Conservation (phyloP, 2,888 invertebrate species). For the Cosmia pyralina region DNA sequence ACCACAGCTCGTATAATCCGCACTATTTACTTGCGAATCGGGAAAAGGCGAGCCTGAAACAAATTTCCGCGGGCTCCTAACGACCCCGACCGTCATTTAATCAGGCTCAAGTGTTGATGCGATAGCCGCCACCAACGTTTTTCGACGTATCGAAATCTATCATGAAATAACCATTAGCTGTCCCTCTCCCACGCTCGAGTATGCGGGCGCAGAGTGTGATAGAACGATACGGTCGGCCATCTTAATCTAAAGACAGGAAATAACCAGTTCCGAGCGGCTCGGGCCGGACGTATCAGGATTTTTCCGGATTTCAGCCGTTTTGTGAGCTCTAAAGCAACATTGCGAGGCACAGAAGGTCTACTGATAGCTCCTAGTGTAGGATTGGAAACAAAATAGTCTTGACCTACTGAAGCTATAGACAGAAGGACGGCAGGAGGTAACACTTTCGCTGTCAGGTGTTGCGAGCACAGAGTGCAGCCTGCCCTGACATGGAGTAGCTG, state of each 20-base stretch:
- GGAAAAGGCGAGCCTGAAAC: slow-evolving; percentile 76
- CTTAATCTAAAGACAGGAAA: slow-evolving; percentile 80
- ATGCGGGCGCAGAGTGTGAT: slow-evolving; percentile 53
- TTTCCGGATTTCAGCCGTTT: slow-evolving; percentile 78
- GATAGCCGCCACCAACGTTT: slow-evolving; percentile 73
- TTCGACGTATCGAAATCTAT: slow-evolving; percentile 78
- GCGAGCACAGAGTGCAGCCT: too few relatives aligned
- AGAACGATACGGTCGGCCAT: slow-evolving; percentile 67
- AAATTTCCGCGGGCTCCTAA: slow-evolving; percentile 77
- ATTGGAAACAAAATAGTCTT: too few relatives aligned
- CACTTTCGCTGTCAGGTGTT: too few relatives aligned
- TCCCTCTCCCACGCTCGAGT: slow-evolving; percentile 62
- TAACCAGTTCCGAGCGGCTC: slow-evolving; percentile 79
- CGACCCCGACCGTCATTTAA: slow-evolving; percentile 83
- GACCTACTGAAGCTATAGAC: too few relatives aligned
- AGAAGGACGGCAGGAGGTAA: too few relatives aligned
- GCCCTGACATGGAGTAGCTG: too few relatives aligned
- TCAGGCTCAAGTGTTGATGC: slow-evolving; percentile 85
- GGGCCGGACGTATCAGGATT: slow-evolving; percentile 79
- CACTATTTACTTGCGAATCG: slow-evolving; percentile 72
- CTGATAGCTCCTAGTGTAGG: too few relatives aligned
- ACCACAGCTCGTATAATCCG: slow-evolving; percentile 67
- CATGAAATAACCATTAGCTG: slow-evolving; percentile 69
- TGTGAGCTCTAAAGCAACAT: slow-evolving; percentile 61
- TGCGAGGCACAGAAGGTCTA: slow-evolving; percentile 29